Base-by-base conservation (phyloP, 2,113 vertebrate genomes). In the Tylochromis polylepis region DNA sequence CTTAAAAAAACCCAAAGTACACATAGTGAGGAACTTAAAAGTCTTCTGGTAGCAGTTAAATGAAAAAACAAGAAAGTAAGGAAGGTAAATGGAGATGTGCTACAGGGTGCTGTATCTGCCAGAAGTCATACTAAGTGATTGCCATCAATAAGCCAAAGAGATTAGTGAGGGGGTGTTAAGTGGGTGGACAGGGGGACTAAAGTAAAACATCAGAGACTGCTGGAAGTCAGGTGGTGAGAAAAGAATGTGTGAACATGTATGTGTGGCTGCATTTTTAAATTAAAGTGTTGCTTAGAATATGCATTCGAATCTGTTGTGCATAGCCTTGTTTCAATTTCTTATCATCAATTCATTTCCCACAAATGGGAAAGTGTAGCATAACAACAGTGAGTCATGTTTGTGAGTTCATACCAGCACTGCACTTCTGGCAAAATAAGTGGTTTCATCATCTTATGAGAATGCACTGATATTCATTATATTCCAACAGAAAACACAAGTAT, bases 91-190 rank as follows among this genome's bases (percentile, higher is more conserved):
- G 80, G 75, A 36, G 85, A 84, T 75, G 86, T 91, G 85, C 84
- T 90, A 70, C 91, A 86, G 85, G 84, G 62, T 60, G 82, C 67
- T 86, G 88, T 87, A 91, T 92, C 90, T 89, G 85, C 59, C 82
- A 90, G 82, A 93, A 94, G 92, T 92, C 88, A 89, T 89, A 88
- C 85, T 15, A 57, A 88, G 85, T 88, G 85, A 94, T 89, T 84
- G 80, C 85, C 81, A 85, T 87, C 93, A 93, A 85, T 90, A 91
- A 91, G 81, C 80, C 75, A 59, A 88, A 62, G 83, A 89, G 90
- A 92, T 93, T 93, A 93, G 86, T 53, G 55, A 79, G 87, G 60
- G 82, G 88, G 88, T 93, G 88, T 87, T 94, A 85, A 77, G 80
- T 86, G 82, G 83, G 85, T 81, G 88, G 72, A 57, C 77, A 51